These are phyloP conservation scores for Eugnorisma glareosa DNA, from an alignment of 2,888 invertebrate species.

Conservation along the genomic window DNA sequence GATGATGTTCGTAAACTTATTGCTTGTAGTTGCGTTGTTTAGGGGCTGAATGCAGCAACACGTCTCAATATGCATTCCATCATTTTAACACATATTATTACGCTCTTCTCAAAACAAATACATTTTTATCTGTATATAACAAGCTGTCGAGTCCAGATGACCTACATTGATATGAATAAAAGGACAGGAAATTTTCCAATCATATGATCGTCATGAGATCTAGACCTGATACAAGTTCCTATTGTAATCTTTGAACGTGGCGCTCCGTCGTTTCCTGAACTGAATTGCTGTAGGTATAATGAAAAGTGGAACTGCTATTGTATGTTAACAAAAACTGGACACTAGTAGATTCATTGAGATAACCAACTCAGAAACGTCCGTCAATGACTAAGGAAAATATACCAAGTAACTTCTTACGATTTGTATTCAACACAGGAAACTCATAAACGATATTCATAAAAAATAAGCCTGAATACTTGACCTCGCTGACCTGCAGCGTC, in stretches of 20 bases:
- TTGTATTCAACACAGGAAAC: constrained; percentile 65
- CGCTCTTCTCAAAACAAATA: neutral
- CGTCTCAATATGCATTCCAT: constrained; percentile 23
- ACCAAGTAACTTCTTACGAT: constrained; percentile 43
- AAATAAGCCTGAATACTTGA: constrained; percentile 54
- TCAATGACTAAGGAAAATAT: constrained; percentile 61
- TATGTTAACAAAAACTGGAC: constrained; percentile 31
- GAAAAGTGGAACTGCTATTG: constrained; percentile 6
- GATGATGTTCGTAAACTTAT: constrained; percentile 43
- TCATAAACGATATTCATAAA: constrained; percentile 58
- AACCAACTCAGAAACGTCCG: constrained; percentile 19
- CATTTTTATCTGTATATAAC: constrained; percentile 29
- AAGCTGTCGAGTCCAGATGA: constrained; percentile 24
- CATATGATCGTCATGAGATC: constrained; percentile 39
- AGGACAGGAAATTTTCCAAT: constrained; percentile 54
- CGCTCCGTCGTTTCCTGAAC: constrained; percentile 24
- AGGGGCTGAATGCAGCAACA: constrained; percentile 44
- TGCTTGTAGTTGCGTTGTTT: constrained; percentile 19
- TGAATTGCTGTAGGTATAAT: constrained; percentile 5
- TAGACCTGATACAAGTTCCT: constrained; percentile 21
- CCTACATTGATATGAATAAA: constrained; percentile 56
- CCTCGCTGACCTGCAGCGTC: constrained; percentile 47
- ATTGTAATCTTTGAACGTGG: constrained; percentile 43
- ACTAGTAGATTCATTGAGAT: constrained; percentile 29
- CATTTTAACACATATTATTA: constrained; percentile 3